Percentiles rank a stretch among this genome's conserved stretches.
phyloP scores from a whole-genome alignment of 2,797 vertebrate genomes.

The Enteromius radiatus region DNA sequence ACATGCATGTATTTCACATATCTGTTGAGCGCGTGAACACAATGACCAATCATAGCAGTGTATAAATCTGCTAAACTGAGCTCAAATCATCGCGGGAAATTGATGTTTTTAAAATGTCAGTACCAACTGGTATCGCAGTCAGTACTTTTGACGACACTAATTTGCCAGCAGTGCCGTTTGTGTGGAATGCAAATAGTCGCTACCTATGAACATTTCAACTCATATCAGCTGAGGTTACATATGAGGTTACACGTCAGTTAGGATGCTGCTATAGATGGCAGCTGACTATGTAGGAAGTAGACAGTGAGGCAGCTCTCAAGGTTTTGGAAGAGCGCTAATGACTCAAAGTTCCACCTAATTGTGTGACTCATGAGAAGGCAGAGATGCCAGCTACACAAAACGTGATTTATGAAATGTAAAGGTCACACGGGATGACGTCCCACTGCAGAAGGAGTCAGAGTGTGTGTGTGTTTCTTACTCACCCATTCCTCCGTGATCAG shows the following conservation, averaged over 20 bases:
- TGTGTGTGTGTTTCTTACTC: slow-evolving; percentile 66
- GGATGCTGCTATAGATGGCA: not conserved
- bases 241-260: not conserved
- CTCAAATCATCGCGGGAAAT: not conserved
- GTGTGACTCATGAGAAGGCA: slow-evolving; percentile 17
- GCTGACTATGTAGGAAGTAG: not conserved
- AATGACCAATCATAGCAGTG: too few species aligned
- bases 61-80: too few species aligned
- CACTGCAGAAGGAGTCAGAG: not conserved
- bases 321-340: not conserved
- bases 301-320: not conserved
- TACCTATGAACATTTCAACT: not conserved
- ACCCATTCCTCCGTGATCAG: slow-evolving; percentile 93
- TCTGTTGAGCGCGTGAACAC: too few species aligned
- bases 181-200: not conserved
- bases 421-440: slow-evolving; percentile 6
- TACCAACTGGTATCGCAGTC: not conserved
- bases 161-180: not conserved
- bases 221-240: not conserved
- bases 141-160: not conserved
- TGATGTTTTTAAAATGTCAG: not conserved
- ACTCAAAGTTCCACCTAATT: slow-evolving; percentile 1
- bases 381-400: slow-evolving; percentile 33
- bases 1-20: not conserved
- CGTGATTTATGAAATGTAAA: slow-evolving; percentile 40